These are phyloP conservation scores for Sebastes fasciatus DNA, from an alignment of 2,113 vertebrate genomes.

Conservation along the genomic window DNA sequence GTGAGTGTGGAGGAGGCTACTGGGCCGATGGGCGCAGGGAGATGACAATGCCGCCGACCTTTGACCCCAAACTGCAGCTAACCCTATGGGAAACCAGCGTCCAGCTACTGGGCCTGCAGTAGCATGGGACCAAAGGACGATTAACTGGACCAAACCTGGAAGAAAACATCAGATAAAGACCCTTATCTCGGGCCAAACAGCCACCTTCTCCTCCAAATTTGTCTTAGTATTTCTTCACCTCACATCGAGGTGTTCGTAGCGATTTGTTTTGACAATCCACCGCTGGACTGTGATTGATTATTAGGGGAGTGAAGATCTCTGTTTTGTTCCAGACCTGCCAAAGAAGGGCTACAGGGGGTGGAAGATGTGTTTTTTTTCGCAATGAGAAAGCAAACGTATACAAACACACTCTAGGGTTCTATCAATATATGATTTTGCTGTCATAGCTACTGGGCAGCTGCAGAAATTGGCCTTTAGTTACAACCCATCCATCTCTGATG, in stretches of 20 bases:
- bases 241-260: slow-evolving; percentile 34
- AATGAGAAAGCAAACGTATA: slow-evolving; percentile 45
- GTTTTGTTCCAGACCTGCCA: slow-evolving; percentile 49
- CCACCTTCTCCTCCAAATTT: slow-evolving; percentile 1
- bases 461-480: slow-evolving; percentile 15
- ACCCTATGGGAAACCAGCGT: slow-evolving; percentile 75
- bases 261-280: slow-evolving; percentile 40
- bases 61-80: slow-evolving; percentile 69
- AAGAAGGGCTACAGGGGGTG: slow-evolving; percentile 68
- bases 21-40: slow-evolving; percentile 69
- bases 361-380: slow-evolving; percentile 41
- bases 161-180: slow-evolving; percentile 43
- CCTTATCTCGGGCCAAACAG: slow-evolving; percentile 20
- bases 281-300: slow-evolving; percentile 57
- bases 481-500: background rate
- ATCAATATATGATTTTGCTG: slow-evolving; percentile 23
- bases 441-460: slow-evolving; percentile 6
- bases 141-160: slow-evolving; percentile 40
- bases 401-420: slow-evolving; percentile 9
- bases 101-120: slow-evolving; percentile 68
- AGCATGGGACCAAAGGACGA: slow-evolving; percentile 37
- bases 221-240: slow-evolving; percentile 24
- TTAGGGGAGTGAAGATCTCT: slow-evolving; percentile 10
- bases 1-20: slow-evolving; percentile 71
- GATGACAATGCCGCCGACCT: slow-evolving; percentile 61